Evolutionary conservation across 2,113 vertebrate genomes (phyloP).

Genomic region (Antechinus stuartii): DNA sequence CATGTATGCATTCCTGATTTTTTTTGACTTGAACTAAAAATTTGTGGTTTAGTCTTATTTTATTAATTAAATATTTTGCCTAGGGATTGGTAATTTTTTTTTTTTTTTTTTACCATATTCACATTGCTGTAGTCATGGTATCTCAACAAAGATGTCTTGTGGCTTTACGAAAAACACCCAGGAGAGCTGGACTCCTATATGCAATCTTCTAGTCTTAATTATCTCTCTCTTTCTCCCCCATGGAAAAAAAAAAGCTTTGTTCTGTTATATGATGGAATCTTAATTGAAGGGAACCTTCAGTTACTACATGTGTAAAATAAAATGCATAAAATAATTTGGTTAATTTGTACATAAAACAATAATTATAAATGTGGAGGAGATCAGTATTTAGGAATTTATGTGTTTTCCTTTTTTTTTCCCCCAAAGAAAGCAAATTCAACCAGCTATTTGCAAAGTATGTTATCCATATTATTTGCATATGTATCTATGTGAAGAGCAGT

Average conservation of each 20-base stretch:
- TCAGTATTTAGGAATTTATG: constrained; percentile 55
- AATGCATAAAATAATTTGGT: constrained; percentile 65
- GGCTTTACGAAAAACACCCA: constrained; percentile 55
- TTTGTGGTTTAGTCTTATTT: not conserved
- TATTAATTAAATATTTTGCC: not conserved
- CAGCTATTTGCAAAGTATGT: not conserved
- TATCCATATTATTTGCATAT: not conserved
- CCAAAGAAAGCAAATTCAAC: constrained; percentile 21
- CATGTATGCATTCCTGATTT: not conserved
- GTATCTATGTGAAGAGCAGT: not conserved
- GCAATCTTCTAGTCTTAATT: constrained; percentile 59
- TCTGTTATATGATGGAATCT: constrained; percentile 63
- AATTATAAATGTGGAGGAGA: constrained; percentile 56
- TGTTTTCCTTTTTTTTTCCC: constrained; percentile 40
- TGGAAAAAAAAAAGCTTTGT: constrained; percentile 53
- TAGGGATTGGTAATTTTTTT: constrained; percentile 8
- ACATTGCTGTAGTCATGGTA: constrained; percentile 40
- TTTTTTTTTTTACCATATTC: constrained; percentile 19
- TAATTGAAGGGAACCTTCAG: constrained; percentile 66
- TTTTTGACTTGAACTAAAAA: not conserved
- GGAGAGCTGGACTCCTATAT: constrained; percentile 63
- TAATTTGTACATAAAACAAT: constrained; percentile 61
- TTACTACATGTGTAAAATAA: constrained; percentile 70
- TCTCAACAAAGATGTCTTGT: constrained; percentile 58
- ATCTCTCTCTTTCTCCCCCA: not conserved